phyloP scores from a whole-genome alignment of 2,888 invertebrate species.

The Luperina nickerlii region DNA sequence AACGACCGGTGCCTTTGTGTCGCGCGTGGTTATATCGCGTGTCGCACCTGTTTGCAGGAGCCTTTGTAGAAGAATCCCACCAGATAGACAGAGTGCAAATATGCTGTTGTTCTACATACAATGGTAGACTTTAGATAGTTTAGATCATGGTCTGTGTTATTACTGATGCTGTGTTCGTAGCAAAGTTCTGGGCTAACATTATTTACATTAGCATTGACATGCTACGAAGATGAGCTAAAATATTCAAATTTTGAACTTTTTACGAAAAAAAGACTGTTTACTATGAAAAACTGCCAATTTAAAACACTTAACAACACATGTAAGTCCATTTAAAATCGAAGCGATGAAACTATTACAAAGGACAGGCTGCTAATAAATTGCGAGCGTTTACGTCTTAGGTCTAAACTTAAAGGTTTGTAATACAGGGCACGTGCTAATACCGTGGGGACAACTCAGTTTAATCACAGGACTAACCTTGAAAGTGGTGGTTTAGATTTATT shows the following conservation, averaged over 20 bases:
- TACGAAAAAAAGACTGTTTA: neutral
- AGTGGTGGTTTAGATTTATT: neutral
- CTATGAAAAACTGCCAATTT: neutral
- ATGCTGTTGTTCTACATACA: neutral
- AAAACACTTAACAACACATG: constrained; percentile 9
- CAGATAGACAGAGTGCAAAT: neutral
- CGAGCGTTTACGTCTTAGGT: constrained; percentile 5
- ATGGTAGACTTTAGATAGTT: too few species aligned
- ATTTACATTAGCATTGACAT: neutral
- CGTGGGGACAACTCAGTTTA: constrained; percentile 5
- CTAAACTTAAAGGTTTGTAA: constrained; percentile 9
- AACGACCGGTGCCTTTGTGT: too few species aligned
- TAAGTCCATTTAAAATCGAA: neutral
- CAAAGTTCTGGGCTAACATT: neutral
- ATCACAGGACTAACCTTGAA: constrained; percentile 7
- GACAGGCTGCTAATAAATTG: constrained; percentile 13
- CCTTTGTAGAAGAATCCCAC: neutral
- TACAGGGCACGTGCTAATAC: constrained; percentile 30
- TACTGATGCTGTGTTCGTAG: neutral
- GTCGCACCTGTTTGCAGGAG: too few species aligned
- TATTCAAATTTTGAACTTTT: neutral
- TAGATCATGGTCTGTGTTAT: neutral
- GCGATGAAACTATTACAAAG: constrained; percentile 7
- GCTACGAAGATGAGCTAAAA: neutral
- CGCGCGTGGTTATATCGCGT: too few species aligned